Base-by-base conservation (phyloP, 2,797 vertebrate genomes). In the Trachops cirrhosus region DNA sequence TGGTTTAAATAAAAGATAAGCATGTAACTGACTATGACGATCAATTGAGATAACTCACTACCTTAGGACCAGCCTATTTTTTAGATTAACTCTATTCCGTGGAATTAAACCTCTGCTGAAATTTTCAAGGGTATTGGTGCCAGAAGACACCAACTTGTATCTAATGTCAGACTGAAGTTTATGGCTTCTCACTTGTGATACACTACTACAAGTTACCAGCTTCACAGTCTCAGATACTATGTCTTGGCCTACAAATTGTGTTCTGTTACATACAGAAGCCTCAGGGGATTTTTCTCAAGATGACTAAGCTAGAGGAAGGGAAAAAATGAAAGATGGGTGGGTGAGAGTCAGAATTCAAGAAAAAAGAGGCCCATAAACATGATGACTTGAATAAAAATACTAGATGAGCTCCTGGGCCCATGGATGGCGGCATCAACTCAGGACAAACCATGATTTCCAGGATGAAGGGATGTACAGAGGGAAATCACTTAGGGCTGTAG, bases 171-270 rank as follows among this genome's bases (percentile, higher is more conserved):
- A 85, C 68, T 37, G 50, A 91, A 64, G 44, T 75, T 57, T 62
- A 88, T 24, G 12, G 19, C 32, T 77, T 50, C 16, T 80, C 15
- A 48, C 90, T 93, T 34, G 41, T 75, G 44, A 86, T 71, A 86
- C 7, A 67, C 32, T 64, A 82, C 50, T 16, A 87, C 12, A 52
- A 92, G 34, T 84, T 90, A 75, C 22, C 26, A 92, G 48, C 34
- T 86, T 79, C 39, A 71, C 9, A 77, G 37, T 80, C 50, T 54
- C 93, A 91, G 32, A 52, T 46, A 52, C 5, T 71, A 85, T 94
- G 94, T 94, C 62, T 77, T 92, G 88, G 77, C 52, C 12, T 91
- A 92, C 19, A 92, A 94, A 39, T 87, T 59, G 12, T 75, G 16
- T 74, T 78, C 2, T 92, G 21, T 54, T 83, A 62, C 48, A 67